Evolutionary conservation across 1,140 invertebrate species (phyloP).

Genomic region (Drosophila ananassae): DNA sequence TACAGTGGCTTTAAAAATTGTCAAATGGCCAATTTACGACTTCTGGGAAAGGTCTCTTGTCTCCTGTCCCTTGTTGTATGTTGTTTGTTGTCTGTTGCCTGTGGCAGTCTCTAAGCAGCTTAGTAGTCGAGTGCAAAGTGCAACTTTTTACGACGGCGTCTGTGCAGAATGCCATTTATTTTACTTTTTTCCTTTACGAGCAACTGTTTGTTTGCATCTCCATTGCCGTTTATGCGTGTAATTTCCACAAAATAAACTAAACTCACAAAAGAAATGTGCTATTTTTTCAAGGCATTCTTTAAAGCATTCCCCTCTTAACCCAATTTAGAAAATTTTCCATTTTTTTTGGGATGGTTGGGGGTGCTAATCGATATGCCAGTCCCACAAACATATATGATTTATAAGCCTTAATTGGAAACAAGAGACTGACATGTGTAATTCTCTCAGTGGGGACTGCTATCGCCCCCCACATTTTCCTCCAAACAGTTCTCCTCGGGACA

Average conservation of each 20-base stretch:
- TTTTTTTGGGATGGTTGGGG: slow-evolving; percentile 10
- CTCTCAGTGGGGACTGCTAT: neutral
- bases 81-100: neutral
- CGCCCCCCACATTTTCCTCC: slow-evolving; percentile 8
- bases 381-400: slow-evolving; percentile 41
- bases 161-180: slow-evolving; percentile 40
- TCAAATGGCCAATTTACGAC: slow-evolving; percentile 67
- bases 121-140: slow-evolving; percentile 42
- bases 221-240: slow-evolving; percentile 43
- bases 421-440: slow-evolving; percentile 49
- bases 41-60: slow-evolving; percentile 1
- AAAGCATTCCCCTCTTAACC: slow-evolving; percentile 48
- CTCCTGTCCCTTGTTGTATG: slow-evolving; percentile 15
- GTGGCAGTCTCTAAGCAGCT: slow-evolving; percentile 33
- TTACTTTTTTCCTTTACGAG: slow-evolving; percentile 36
- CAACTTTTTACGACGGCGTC: slow-evolving; percentile 38
- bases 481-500: slow-evolving; percentile 24
- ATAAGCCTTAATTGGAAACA: slow-evolving; percentile 49
- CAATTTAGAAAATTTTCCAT: slow-evolving; percentile 43
- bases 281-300: slow-evolving; percentile 33
- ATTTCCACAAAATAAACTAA: slow-evolving; percentile 41
- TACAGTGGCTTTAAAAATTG: slow-evolving; percentile 51
- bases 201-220: slow-evolving; percentile 44
- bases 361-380: slow-evolving; percentile 38
- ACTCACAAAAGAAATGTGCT: slow-evolving; percentile 7